Percentiles rank a stretch among this genome's conserved stretches.
Conservation (phyloP, 2,888 invertebrate genomes). For the Petrophora chlorosata region DNA sequence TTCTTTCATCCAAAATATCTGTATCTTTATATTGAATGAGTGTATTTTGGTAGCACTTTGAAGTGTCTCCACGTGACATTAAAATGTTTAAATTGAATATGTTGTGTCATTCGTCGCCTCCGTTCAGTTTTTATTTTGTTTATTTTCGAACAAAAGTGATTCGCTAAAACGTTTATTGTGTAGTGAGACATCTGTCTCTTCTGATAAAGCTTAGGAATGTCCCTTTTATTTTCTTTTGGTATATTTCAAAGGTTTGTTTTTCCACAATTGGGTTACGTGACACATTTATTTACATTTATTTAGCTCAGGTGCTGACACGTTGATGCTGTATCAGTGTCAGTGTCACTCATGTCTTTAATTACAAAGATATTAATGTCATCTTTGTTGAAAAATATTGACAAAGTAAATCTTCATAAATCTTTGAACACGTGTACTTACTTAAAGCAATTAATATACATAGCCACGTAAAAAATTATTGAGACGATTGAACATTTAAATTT, state of each 20-base stretch:
- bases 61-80: constrained; percentile 54
- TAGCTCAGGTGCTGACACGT: constrained; percentile 11
- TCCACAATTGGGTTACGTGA: constrained; percentile 11
- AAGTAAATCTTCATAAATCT: not conserved
- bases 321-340: constrained; percentile 21
- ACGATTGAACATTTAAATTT: no score
- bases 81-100: constrained; percentile 46
- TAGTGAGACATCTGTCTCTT: constrained; percentile 32
- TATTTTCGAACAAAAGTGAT: constrained; percentile 47
- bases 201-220: constrained; percentile 10
- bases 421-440: not conserved
- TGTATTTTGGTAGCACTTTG: constrained; percentile 51
- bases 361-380: constrained; percentile 6
- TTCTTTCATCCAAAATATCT: no score
- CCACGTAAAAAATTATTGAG: no score
- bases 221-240: constrained; percentile 15
- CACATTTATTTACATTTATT: no score
- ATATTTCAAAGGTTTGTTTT: constrained; percentile 22
- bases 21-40: constrained; percentile 16
- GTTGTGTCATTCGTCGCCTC: constrained; percentile 52
- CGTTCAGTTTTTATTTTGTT: constrained; percentile 39
- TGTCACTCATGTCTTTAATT: constrained; percentile 11
- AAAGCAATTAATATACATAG: no score
- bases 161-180: constrained; percentile 49
- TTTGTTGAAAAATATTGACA: constrained; percentile 12